These are phyloP conservation scores for Ophiodon elongatus DNA, from an alignment of 2,113 vertebrate genomes.

Conservation along the genomic window DNA sequence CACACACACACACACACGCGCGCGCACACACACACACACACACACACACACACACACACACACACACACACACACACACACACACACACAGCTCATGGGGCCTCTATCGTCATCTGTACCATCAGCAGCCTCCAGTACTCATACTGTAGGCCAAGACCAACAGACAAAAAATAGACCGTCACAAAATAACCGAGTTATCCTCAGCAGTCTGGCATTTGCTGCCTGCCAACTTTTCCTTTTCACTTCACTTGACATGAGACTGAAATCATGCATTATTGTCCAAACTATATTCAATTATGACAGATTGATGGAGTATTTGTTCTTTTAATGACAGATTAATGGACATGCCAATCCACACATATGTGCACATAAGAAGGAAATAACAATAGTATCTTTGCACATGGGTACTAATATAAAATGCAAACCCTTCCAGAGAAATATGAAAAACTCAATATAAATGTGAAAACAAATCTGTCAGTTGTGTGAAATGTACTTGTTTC, in stretches of 20 bases:
- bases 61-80: slow-evolving; percentile 30
- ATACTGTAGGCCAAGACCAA: slow-evolving; percentile 72
- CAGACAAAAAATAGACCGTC: slow-evolving; percentile 76
- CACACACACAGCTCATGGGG: slow-evolving; percentile 44
- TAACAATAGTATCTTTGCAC: slow-evolving; percentile 14
- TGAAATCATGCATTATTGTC: slow-evolving; percentile 58
- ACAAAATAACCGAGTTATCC: slow-evolving; percentile 71
- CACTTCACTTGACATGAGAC: slow-evolving; percentile 60
- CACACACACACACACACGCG: slow-evolving; percentile 7
- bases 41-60: slow-evolving; percentile 20
- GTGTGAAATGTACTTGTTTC: not conserved
- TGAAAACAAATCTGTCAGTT: not conserved
- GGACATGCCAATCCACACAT: slow-evolving; percentile 27
- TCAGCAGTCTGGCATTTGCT: slow-evolving; percentile 53
- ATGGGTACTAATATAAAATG: not conserved
- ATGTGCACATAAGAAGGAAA: slow-evolving; percentile 13
- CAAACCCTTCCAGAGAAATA: not conserved
- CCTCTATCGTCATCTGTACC: slow-evolving; percentile 64
- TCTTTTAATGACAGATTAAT: slow-evolving; percentile 43
- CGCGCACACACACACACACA: not conserved
- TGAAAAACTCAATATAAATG: not conserved
- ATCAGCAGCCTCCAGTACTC: slow-evolving; percentile 58
- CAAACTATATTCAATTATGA: slow-evolving; percentile 41
- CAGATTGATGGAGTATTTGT: slow-evolving; percentile 53
- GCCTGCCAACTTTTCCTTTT: slow-evolving; percentile 64